Evolutionary conservation across 2,797 vertebrate genomes (phyloP), one percentile per base, ranked within the genome.

Genomic region (Novumbra hubbsi): DNA sequence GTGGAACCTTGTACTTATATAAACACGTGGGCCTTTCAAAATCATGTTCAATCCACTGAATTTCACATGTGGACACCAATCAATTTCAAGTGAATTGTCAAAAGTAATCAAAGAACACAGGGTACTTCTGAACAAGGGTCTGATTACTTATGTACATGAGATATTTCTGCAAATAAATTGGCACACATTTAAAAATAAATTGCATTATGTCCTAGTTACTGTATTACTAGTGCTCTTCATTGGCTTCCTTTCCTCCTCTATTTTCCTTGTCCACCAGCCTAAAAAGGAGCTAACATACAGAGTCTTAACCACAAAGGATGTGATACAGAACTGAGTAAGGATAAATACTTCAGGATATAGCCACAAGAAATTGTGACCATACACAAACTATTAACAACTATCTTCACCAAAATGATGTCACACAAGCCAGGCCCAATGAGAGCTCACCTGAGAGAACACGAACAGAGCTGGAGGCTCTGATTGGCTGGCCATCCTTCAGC

Each of bases 371-470:
- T 30, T 17, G 63, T 65, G 7, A 30, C 15, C 28, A 16, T 65
- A 65, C 63, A 65, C 30, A 28, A 64, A 64, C 14, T 2, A 34
- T 17, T 64, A 17, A 4, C 14, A n/a, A n/a, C 27, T 62, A 15
- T 34, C 5, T 32, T 65, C 28, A 30, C 28, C 28, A 34, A 65
- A 3, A 34, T 30, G 15, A 65, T 17, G 15, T 71, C 19, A 72
- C 38, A 74, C 16, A 49, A 65, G 14, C 2, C 2, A 38, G 50
- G 30, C 67, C n/a, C 55, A 76, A 52, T 4, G 16, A 16, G 34
- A 81, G 81, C 76, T 70, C 88, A 99, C 98, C 98, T 88, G 97
- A 97, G 62, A 99, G 94, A 73, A 98, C 86, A 70, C 91, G 94
- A 72, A 95, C 79, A 0, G 95, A 94, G 76, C 80, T 88, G 41